Conservation (phyloP, 2,797 vertebrate species). For the Australoheros facetus region DNA sequence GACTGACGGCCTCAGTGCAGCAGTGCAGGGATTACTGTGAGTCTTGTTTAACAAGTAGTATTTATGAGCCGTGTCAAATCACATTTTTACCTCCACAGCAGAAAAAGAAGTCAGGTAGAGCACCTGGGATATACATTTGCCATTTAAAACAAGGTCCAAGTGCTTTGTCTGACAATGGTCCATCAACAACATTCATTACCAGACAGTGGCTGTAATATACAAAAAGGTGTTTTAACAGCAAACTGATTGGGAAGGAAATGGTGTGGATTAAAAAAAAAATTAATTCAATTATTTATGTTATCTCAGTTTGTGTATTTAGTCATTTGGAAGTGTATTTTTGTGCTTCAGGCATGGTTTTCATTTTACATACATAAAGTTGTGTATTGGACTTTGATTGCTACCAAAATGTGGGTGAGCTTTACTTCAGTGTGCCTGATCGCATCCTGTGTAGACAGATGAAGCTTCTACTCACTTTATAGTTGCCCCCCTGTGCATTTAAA, state of each 20-base stretch:
- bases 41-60: conserved; percentile 3
- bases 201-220: background rate
- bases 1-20: conserved; percentile 2
- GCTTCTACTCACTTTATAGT: background rate
- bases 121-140: background rate
- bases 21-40: conserved; percentile 4
- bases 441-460: background rate
- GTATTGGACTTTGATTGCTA: background rate
- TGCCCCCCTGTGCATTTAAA: background rate
- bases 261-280: background rate
- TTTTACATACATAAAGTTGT: background rate
- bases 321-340: background rate
- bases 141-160: background rate
- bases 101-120: conserved; percentile 1
- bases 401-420: background rate
- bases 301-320: background rate
- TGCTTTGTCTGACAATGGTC: background rate
- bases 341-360: background rate
- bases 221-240: background rate
- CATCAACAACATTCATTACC: background rate
- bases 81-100: background rate
- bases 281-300: background rate
- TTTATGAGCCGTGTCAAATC: conserved; percentile 1
- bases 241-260: background rate
- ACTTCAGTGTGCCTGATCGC: background rate